phyloP scores from a whole-genome alignment of 2,888 invertebrate genomes.

The Siphlonurus alternatus region DNA sequence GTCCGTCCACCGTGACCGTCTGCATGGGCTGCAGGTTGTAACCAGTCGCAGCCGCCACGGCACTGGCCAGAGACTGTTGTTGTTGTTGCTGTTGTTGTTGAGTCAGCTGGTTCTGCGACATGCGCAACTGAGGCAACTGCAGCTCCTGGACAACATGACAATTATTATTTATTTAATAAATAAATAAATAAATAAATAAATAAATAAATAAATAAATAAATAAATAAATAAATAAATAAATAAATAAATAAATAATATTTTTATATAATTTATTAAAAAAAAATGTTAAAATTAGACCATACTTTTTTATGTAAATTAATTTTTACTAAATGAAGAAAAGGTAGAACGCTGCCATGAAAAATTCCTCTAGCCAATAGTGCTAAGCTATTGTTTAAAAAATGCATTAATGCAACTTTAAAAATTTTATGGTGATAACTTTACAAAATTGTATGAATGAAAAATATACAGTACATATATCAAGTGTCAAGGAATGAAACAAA shows the following conservation, averaged over 20 bases:
- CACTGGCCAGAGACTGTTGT: slow-evolving; percentile 35
- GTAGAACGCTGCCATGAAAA: too few relatives aligned
- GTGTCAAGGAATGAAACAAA: too few relatives aligned
- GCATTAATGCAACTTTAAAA: too few relatives aligned
- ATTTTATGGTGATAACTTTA: too few relatives aligned
- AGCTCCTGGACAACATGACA: neutral
- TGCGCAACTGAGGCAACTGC: slow-evolving; percentile 23
- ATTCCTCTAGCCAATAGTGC: too few relatives aligned
- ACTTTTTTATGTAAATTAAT: too few relatives aligned
- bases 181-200: neutral
- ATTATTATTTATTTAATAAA: neutral
- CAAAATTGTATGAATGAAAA: too few relatives aligned
- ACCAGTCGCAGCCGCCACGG: slow-evolving; percentile 20
- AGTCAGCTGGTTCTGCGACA: slow-evolving; percentile 36
- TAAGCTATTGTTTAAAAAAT: too few relatives aligned
- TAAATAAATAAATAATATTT: neutral
- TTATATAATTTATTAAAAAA: too few relatives aligned
- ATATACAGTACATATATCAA: too few relatives aligned
- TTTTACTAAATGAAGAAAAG: too few relatives aligned
- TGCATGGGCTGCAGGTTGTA: slow-evolving; percentile 55
- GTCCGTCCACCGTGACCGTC: slow-evolving; percentile 81
- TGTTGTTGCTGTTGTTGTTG: slow-evolving; percentile 41
- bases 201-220: slow-evolving; percentile 2
- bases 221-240: neutral
- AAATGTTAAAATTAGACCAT: too few relatives aligned